Base-by-base conservation (phyloP, 2,113 vertebrate genomes). In the Meleagris gallopavo region DNA sequence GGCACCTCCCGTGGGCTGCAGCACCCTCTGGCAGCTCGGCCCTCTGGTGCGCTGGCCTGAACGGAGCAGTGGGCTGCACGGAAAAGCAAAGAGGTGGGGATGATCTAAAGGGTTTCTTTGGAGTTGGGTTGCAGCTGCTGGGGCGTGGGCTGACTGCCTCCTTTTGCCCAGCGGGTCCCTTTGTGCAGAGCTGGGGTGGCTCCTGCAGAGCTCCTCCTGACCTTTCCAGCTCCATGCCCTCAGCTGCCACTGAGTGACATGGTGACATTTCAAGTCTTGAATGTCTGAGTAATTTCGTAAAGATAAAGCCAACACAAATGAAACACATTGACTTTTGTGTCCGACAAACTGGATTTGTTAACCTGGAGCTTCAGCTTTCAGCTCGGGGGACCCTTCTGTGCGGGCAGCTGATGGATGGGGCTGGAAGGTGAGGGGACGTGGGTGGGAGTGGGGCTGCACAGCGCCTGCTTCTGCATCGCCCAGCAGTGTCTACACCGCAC, bases 251-350 rank as follows among this genome's bases (percentile, higher is more conserved):
- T 30, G 0, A 90, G 83, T 92, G 86, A 89, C 92, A 91, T 0
- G 6, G 81, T 94, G 96, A 91, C 96, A 96, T 94, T 90, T 96
- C 86, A 64, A 64, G 8, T 92, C 66, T 82, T 40, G 61, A 66
- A 65, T 8, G 61, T 94, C 95, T 87, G 91, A 91, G 84, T 86
- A 45, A 55, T 96, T 86, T 76, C 65, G 22, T 11, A 17, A 66
- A 82, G 72, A 20, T 81, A 60, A 86, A 89, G 11, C 45, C 73
- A 67, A 15, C 38, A 73, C 57, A 79, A 77, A 57, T 32, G 54
- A 87, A 91, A 89, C 18, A 60, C 62, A 79, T 46, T 91, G 95
- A 74, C 84, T 93, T 90, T 83, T 92, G 84, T 87, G 84, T 76
- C 87, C 1, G 4, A 74, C 94, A 89, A 87, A 94, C 91, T 57